Conservation (phyloP, 2,113 vertebrate species). For the Sturnus vulgaris region DNA sequence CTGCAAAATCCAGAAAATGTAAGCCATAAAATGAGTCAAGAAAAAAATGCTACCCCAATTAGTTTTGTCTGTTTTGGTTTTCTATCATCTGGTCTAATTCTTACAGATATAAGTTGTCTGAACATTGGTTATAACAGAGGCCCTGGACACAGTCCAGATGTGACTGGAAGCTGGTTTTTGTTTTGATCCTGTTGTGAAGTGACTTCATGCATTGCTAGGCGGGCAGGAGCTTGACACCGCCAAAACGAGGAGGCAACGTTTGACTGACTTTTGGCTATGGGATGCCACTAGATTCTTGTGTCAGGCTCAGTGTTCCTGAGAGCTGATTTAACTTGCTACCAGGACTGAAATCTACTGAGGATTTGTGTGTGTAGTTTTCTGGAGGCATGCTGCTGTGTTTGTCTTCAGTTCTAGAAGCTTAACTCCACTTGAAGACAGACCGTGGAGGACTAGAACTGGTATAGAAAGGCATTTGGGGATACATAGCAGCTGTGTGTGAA, state of each 20-base stretch:
- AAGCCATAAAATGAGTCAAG: background rate
- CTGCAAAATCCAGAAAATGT: background rate
- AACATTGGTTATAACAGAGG: background rate
- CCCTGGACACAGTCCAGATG: background rate
- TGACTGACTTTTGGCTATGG: background rate
- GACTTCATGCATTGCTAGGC: background rate
- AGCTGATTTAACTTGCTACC: background rate
- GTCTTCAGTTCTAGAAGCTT: background rate
- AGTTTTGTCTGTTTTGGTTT: background rate
- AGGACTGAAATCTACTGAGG: background rate
- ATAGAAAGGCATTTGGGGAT: background rate
- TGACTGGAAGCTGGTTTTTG: background rate
- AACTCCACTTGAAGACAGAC: background rate
- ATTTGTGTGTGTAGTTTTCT: background rate
- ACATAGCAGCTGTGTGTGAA: background rate
- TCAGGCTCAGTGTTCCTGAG: background rate
- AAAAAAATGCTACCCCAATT: background rate
- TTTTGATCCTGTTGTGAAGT: background rate
- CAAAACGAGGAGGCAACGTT: background rate
- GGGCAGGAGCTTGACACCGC: background rate
- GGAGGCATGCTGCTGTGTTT: background rate
- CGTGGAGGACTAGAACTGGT: background rate
- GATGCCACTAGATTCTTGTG: background rate
- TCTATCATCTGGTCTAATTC: background rate
- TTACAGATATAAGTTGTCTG: background rate